Evolutionary conservation across 2,888 invertebrate species (phyloP), one percentile per base, ranked within the genome.

Genomic region (Rhorus exstirpatorius): DNA sequence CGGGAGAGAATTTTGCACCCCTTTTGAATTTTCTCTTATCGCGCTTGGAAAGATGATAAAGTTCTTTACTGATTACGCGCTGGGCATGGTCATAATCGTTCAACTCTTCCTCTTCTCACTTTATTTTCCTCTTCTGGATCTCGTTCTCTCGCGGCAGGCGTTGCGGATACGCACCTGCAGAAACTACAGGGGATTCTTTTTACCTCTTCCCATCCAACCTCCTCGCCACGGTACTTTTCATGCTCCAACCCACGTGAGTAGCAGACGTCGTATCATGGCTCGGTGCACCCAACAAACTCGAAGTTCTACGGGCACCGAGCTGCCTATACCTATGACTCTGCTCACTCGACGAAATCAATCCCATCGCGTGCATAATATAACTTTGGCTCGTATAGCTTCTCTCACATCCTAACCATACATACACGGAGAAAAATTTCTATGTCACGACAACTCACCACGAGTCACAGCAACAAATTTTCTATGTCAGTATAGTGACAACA

Each of bases 341-440:
- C 79, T 68, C 75, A 72, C 72, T 81, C 77, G 76, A 63, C 81
- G 60, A 84, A 84, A 85, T 82, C 84, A 79, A 80, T 80, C 80
- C 17, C 80, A 77, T 55, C 70, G 77, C 70, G 68, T 77, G 76
- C 68, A n/a, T n/a, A n/a, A 68, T 19, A 41, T 38, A 21, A 46
- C 65, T 55, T 38, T 58, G 38, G 49, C 49, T 58, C 67, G 67
- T n/a, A n/a, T 76, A 60, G 38, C 38, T 31, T 31, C 3, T 31
- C 31, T 31, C 3, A 31, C 31, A 31, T 3, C 31, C 3, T 31
- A 3, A 6, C 31, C 31, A 53, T 35, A n/a, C 26, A 21, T 21
- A 21, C 12, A 4, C 53, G n/a, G n/a, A n/a, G n/a, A n/a, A n/a
- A n/a, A n/a, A n/a, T n/a, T n/a, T n/a, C n/a, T n/a, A n/a, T n/a